Conservation (phyloP, 2,797 vertebrate genomes). For the Syngnathus rostellatus region DNA sequence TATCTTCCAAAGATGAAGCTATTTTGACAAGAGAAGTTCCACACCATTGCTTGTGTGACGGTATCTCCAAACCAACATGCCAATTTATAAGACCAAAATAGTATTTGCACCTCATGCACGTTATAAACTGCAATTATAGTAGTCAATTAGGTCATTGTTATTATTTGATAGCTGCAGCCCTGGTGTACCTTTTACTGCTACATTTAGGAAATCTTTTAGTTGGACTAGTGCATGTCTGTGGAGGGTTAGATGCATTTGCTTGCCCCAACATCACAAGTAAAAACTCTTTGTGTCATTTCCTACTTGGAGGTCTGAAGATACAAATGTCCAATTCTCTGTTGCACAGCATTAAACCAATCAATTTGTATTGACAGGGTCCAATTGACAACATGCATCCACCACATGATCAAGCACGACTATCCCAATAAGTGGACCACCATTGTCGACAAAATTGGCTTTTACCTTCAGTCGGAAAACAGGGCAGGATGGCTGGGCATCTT, state of each 20-base stretch:
- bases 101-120: no score
- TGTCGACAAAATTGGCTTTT: conserved; percentile 97
- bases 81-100: no score
- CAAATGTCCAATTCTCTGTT: neutral
- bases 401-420: conserved; percentile 99
- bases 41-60: neutral
- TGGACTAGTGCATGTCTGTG: neutral
- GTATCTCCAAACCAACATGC: neutral
- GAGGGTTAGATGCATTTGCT: neutral
- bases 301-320: neutral
- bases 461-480: conserved; percentile 95
- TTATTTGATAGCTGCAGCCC: neutral
- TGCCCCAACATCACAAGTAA: neutral
- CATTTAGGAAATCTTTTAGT: neutral
- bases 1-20: neutral
- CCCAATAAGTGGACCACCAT: conserved; percentile 94
- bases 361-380: conserved; percentile 77
- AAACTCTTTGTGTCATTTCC: neutral
- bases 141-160: neutral
- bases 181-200: neutral
- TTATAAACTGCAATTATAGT: neutral
- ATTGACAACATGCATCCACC: conserved; percentile 97
- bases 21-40: neutral
- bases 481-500: conserved; percentile 94
- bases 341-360: neutral